Conservation (phyloP, 2,888 invertebrate species). For the Tinea trinotella region DNA sequence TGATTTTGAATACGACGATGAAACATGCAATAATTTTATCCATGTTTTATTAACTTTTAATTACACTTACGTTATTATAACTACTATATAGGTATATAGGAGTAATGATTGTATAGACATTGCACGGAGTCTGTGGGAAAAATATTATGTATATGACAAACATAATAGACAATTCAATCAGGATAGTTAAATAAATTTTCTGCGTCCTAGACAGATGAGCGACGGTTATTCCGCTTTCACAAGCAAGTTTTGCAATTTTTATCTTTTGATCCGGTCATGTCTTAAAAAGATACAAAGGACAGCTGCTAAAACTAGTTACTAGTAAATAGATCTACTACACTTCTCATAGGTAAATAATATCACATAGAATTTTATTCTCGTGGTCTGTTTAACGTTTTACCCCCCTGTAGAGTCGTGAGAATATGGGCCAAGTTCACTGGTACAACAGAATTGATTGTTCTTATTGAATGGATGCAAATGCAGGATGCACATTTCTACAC, state of each 20-base stretch:
- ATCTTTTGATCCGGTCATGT: neutral
- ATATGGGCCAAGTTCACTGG: conserved; percentile 64
- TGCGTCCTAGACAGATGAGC: neutral
- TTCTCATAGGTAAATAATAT: neutral
- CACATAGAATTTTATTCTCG: neutral
- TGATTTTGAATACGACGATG: too few species aligned
- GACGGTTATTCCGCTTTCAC: conserved; percentile 5
- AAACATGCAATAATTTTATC: too few species aligned
- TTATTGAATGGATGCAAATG: conserved; percentile 25
- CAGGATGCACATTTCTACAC: conserved; percentile 13
- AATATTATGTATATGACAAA: neutral
- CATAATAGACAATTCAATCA: neutral
- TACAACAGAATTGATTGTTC: conserved; percentile 34
- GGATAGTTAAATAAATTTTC: neutral
- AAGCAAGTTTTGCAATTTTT: conserved; percentile 12
- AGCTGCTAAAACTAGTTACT: conserved; percentile 8
- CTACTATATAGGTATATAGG: too few species aligned
- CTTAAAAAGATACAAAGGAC: conserved; percentile 5
- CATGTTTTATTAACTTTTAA: too few species aligned
- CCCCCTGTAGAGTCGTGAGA: conserved; percentile 42
- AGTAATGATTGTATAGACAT: too few species aligned
- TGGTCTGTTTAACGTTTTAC: neutral
- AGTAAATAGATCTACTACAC: conserved; percentile 6
- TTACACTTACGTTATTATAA: too few species aligned
- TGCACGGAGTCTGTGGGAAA: too few species aligned